These are phyloP conservation scores for Oscheius sp. DNA, from an alignment of 2,888 invertebrate genomes.

Conservation along the genomic window DNA sequence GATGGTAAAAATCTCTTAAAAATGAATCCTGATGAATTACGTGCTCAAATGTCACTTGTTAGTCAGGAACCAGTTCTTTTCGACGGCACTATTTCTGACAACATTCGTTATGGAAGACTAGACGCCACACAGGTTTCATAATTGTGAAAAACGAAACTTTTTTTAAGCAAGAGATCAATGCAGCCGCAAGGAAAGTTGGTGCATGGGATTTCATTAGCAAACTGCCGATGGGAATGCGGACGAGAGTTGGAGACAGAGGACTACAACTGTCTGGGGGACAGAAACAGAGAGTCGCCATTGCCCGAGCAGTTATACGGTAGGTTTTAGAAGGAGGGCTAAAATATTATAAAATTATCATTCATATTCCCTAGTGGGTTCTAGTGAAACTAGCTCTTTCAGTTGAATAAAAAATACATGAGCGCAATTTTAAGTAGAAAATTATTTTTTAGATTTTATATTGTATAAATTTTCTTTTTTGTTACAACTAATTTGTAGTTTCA, in stretches of 20 bases:
- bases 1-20: conserved; percentile 70
- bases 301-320: conserved; percentile 62
- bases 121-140: conserved; percentile 57
- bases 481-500: no score
- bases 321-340: neutral
- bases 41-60: conserved; percentile 71
- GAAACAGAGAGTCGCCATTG: conserved; percentile 68
- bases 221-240: conserved; percentile 67
- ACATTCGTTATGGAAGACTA: conserved; percentile 66
- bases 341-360: neutral
- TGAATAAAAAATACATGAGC: no score
- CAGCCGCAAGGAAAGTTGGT: conserved; percentile 67
- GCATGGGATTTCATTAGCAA: conserved; percentile 67
- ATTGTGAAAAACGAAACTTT: neutral
- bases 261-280: conserved; percentile 63
- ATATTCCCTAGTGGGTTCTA: no score
- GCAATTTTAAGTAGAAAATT: no score
- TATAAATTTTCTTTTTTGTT: no score
- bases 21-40: conserved; percentile 69
- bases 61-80: conserved; percentile 72
- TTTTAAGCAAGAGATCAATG: conserved; percentile 63
- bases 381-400: no score
- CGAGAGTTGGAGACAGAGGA: conserved; percentile 65
- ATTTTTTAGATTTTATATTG: no score
- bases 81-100: conserved; percentile 68